These are phyloP conservation scores for Tillus elongatus DNA, from an alignment of 2,888 invertebrate species.

Conservation along the genomic window DNA sequence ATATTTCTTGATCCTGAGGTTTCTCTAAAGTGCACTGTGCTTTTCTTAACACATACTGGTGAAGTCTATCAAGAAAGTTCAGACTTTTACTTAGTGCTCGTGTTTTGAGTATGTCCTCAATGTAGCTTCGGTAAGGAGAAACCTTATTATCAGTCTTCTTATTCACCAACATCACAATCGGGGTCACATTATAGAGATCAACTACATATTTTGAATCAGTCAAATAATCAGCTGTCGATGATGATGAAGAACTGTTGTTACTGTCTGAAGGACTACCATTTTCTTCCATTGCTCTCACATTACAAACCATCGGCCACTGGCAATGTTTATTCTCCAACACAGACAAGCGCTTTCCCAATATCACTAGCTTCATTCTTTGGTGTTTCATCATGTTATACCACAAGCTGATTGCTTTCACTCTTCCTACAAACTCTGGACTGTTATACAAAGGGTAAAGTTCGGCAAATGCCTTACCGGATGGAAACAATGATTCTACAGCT, in stretches of 20 bases:
- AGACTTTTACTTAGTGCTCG: constrained; percentile 76
- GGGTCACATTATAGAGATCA: constrained; percentile 44
- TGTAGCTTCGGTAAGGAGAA: constrained; percentile 58
- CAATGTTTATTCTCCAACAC: constrained; percentile 34
- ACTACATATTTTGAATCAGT: constrained; percentile 21
- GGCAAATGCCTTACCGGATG: constrained; percentile 72
- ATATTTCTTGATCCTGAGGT: constrained; percentile 36
- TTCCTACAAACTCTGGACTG: constrained; percentile 53
- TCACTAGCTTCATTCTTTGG: constrained; percentile 69
- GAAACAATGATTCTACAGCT: constrained; percentile 70
- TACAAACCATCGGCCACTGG: constrained; percentile 28
- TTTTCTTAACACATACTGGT: constrained; percentile 59
- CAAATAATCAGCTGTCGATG: constrained; percentile 27
- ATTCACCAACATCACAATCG: constrained; percentile 39
- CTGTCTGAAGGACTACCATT: constrained; percentile 44
- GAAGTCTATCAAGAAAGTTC: constrained; percentile 65
- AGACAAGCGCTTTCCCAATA: constrained; percentile 51
- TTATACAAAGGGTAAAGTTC: constrained; percentile 61
- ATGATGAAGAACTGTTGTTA: constrained; percentile 38
- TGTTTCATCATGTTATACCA: constrained; percentile 88
- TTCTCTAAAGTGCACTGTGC: constrained; percentile 62
- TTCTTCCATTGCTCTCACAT: constrained; percentile 23
- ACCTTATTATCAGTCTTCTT: constrained; percentile 25
- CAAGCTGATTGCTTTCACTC: constrained; percentile 74
- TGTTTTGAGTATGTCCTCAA: constrained; percentile 80